A percentile compares a stretch with the other conserved stretches of the same genome.
Evolutionary conservation across 1,140 invertebrate genomes (phyloP).

Genomic region (Lepidurus arcticus): DNA sequence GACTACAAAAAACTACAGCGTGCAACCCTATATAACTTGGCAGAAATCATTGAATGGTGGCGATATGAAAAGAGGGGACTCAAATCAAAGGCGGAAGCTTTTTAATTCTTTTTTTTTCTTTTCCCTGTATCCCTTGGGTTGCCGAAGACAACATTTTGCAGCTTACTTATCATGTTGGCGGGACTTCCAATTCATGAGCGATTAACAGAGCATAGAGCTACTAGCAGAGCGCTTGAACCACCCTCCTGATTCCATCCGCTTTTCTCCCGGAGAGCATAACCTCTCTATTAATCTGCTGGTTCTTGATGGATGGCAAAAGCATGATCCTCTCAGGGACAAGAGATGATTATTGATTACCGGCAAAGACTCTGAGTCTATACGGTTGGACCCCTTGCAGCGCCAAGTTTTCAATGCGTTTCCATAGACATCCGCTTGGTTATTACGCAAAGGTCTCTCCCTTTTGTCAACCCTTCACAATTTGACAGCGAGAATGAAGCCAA

Average conservation of each 20-base stretch:
- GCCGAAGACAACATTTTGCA: neutral
- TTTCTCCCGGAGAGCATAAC: conserved; percentile 4
- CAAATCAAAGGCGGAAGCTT: too few species aligned
- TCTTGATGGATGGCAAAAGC: conserved; percentile 13
- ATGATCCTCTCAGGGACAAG: conserved; percentile 18
- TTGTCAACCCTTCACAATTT: neutral
- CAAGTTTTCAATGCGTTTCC: conserved; percentile 10
- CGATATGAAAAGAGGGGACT: too few species aligned
- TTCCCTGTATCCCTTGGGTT: neutral
- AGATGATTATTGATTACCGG: conserved; percentile 14
- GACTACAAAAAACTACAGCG: too few species aligned
- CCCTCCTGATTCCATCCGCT: neutral
- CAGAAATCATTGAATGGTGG: too few species aligned
- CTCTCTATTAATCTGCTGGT: conserved; percentile 17
- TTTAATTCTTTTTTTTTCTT: too few species aligned
- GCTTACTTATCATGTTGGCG: neutral
- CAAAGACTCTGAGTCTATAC: neutral
- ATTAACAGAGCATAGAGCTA: neutral
- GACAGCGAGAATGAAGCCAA: neutral
- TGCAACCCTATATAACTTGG: too few species aligned
- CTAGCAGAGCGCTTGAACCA: neutral
- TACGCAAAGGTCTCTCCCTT: neutral
- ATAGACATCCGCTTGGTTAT: neutral
- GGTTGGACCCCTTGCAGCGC: neutral
- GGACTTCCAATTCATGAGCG: neutral